Evolutionary conservation across 1,140 invertebrate species (phyloP).

Genomic region (Drosophila lacteicornis): DNA sequence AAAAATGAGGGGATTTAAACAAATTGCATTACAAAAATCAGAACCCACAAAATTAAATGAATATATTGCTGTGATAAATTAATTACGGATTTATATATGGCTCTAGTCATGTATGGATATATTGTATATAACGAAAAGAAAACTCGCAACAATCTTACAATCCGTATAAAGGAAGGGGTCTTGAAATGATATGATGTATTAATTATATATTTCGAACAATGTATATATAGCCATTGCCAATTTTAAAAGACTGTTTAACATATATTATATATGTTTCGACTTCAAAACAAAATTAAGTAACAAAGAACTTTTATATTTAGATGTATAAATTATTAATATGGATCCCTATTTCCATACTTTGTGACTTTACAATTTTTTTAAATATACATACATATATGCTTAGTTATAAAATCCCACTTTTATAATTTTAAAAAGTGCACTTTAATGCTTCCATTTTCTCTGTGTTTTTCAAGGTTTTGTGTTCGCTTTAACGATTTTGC

Average conservation of each 20-base stretch:
- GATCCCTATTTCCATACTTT: background rate
- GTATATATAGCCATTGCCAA: constrained; percentile 68
- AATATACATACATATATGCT: background rate
- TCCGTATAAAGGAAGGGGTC: constrained; percentile 4
- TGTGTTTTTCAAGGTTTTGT: constrained; percentile 48
- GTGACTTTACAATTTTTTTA: background rate
- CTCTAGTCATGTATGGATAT: constrained; percentile 28
- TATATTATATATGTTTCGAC: constrained; percentile 46
- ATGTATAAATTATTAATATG: background rate
- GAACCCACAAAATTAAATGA: constrained; percentile 17
- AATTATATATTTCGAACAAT: constrained; percentile 52
- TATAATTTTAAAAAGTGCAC: constrained; percentile 31
- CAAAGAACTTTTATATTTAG: constrained; percentile 24
- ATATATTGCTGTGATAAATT: constrained; percentile 44
- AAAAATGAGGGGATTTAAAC: background rate
- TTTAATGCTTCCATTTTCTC: constrained; percentile 62
- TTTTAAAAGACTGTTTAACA: constrained; percentile 71
- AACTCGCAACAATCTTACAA: constrained; percentile 10
- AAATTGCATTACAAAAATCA: background rate
- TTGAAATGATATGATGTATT: constrained; percentile 19
- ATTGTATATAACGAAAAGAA: constrained; percentile 11
- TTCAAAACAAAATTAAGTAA: constrained; percentile 13
- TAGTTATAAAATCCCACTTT: constrained; percentile 15
- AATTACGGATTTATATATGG: constrained; percentile 49
- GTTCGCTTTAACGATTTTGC: constrained; percentile 48